phyloP scores from a whole-genome alignment of 2,797 vertebrate species.

The Gambelia wislizenii region DNA sequence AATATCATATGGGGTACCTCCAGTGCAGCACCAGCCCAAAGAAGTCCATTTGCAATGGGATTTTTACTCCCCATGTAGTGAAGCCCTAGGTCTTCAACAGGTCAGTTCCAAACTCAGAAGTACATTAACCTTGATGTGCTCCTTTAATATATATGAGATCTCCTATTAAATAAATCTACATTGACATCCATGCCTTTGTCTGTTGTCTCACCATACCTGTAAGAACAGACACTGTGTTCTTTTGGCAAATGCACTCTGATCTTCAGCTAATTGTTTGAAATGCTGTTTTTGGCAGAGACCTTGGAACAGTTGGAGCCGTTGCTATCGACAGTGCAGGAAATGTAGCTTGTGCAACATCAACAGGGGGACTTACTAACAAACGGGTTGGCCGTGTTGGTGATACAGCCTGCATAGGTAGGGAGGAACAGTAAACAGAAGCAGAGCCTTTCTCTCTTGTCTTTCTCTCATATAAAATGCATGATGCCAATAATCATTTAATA shows the following conservation, averaged over 20 bases:
- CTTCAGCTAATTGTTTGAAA: conserved; percentile 61
- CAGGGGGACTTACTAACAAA: conserved; percentile 87
- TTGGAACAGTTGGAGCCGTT: conserved; percentile 89
- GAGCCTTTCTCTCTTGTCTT: neutral
- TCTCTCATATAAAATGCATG: neutral
- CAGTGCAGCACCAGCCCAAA: no score
- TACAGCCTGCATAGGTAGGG: conserved; percentile 88
- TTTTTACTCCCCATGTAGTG: neutral
- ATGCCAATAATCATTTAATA: neutral
- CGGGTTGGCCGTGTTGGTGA: conserved; percentile 90
- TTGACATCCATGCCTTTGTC: conserved; percentile 2
- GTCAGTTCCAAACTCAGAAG: neutral
- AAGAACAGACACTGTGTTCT: conserved; percentile 52
- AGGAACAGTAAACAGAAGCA: conserved; percentile 4
- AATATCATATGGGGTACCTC: no score
- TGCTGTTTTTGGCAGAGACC: conserved; percentile 78
- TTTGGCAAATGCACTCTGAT: conserved; percentile 64
- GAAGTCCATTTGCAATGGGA: no score
- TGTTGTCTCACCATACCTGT: conserved; percentile 43
- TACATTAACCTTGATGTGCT: neutral
- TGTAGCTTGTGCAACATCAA: conserved; percentile 87
- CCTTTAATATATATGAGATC: neutral
- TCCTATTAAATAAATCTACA: neutral
- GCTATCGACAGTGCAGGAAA: conserved; percentile 85
- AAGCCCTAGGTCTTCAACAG: neutral